Evolutionary conservation across 1,140 invertebrate genomes (phyloP).

Genomic region (Papilio xuthus): DNA sequence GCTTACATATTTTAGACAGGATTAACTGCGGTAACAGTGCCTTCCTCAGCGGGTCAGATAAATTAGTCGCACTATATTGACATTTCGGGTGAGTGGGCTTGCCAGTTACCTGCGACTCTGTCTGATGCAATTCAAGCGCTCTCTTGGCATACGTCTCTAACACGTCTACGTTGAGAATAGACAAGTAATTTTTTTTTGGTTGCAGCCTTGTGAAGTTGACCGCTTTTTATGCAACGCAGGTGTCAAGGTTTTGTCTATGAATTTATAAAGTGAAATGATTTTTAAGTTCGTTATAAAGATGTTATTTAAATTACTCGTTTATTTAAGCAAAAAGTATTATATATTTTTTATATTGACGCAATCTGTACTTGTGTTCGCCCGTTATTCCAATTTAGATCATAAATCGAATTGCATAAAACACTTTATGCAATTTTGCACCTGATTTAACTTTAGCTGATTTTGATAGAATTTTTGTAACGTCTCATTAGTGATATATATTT

Average conservation of each 20-base stretch:
- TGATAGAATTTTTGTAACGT: too few species aligned
- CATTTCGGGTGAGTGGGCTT: slow-evolving; percentile 30
- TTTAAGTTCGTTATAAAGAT: not conserved
- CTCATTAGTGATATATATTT: too few species aligned
- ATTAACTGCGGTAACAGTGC: not conserved
- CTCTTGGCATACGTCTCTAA: slow-evolving; percentile 26
- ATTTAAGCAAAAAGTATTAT: too few species aligned
- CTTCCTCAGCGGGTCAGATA: not conserved
- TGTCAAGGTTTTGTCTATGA: not conserved
- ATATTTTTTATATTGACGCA: too few species aligned
- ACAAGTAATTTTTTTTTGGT: not conserved
- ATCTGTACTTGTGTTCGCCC: not conserved
- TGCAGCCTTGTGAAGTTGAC: slow-evolving; percentile 3
- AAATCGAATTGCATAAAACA: too few species aligned
- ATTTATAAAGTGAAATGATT: not conserved
- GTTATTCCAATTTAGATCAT: not conserved
- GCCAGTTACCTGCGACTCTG: slow-evolving; percentile 20
- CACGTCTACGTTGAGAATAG: slow-evolving; percentile 27
- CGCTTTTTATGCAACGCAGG: slow-evolving; percentile 1
- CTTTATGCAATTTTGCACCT: too few species aligned
- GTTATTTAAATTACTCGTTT: too few species aligned
- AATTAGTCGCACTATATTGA: not conserved
- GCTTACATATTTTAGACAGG: not conserved
- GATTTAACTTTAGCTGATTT: too few species aligned
- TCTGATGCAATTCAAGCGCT: slow-evolving; percentile 23